Conservation (phyloP, 2,113 vertebrate genomes). For the Thryonomys swinderianus region DNA sequence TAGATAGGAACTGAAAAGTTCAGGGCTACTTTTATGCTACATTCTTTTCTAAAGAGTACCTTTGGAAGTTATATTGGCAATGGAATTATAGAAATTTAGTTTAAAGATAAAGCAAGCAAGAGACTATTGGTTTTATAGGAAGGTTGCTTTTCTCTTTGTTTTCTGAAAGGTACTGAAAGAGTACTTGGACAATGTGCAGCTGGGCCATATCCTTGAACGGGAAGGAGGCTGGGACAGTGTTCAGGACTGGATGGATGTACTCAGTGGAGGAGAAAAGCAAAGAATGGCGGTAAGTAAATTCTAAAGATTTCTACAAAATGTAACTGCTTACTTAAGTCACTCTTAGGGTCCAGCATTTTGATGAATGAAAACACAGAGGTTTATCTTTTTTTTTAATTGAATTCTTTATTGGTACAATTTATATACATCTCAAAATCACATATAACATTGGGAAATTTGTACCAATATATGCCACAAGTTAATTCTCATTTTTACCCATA, state of each 20-base stretch:
- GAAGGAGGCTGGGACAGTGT: conserved; percentile 96
- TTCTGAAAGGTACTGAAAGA: conserved; percentile 95
- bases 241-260: conserved; percentile 99
- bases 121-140: not conserved
- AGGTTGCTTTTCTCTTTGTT: conserved; percentile 64
- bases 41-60: conserved; percentile 18
- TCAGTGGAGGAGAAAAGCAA: conserved; percentile 99
- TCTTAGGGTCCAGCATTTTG: not conserved
- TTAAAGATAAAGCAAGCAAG: conserved; percentile 47
- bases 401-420: too few species aligned
- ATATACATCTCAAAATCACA: too few species aligned
- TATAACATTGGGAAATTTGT: too few species aligned
- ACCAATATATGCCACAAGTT: too few species aligned
- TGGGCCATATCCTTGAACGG: conserved; percentile 95
- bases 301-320: not conserved
- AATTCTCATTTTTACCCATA: too few species aligned
- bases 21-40: not conserved
- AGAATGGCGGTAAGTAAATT: conserved; percentile 95
- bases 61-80: not conserved
- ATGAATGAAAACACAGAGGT: not conserved
- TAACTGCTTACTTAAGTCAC: not conserved
- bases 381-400: conserved; percentile 42
- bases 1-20: conserved; percentile 19
- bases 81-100: conserved; percentile 6
- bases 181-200: conserved; percentile 97